phyloP scores from a whole-genome alignment of 2,888 invertebrate genomes.

The Drosophila infuscata region DNA sequence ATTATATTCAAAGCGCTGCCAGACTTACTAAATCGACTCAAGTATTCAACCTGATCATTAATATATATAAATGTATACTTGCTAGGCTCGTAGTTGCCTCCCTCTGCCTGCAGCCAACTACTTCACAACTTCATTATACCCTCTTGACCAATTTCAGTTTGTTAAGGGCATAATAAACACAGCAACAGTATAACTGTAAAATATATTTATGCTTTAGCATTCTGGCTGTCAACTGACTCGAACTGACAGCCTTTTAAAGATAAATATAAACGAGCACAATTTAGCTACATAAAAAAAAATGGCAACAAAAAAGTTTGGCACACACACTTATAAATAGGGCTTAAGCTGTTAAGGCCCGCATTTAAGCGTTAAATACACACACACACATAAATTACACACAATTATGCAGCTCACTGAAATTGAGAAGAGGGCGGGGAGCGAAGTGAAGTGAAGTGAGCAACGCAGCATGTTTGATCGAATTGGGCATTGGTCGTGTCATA shows the following conservation, averaged over 20 bases:
- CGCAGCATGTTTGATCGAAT: slow-evolving; percentile 36
- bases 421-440: not conserved
- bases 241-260: slow-evolving; percentile 29
- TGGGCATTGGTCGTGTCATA: slow-evolving; percentile 45
- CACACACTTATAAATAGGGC: not conserved
- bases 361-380: not conserved
- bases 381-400: slow-evolving; percentile 31
- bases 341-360: not conserved
- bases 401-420: slow-evolving; percentile 21
- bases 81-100: not conserved
- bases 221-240: slow-evolving; percentile 13
- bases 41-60: not conserved
- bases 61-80: not conserved
- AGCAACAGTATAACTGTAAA: slow-evolving; percentile 15
- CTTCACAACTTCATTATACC: not conserved
- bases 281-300: not conserved
- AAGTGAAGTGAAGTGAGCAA: not conserved
- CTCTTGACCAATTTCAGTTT: not conserved
- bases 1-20: too few relatives aligned
- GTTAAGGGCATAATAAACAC: slow-evolving; percentile 24
- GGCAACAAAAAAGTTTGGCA: not conserved
- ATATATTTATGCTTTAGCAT: slow-evolving; percentile 4
- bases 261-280: not conserved
- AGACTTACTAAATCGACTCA: not conserved
- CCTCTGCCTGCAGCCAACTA: not conserved